Percentiles rank a stretch among this genome's conserved stretches.
These are phyloP conservation scores for Girardia tigrina DNA, from an alignment of 2,888 invertebrate genomes.

Conservation along the genomic window DNA sequence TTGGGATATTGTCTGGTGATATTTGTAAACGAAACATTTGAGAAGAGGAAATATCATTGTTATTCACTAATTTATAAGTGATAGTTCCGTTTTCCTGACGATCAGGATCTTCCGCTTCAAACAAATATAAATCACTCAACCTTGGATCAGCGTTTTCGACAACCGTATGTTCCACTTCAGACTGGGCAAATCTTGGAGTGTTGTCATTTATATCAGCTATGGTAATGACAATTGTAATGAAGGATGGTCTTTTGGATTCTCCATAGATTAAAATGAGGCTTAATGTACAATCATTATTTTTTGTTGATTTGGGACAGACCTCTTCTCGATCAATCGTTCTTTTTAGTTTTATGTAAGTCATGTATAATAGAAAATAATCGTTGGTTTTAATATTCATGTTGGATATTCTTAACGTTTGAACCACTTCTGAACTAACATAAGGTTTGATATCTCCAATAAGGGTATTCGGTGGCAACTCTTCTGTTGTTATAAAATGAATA, in stretches of 20 bases:
- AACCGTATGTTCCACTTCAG: neutral
- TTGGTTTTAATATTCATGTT: slow-evolving; percentile 8
- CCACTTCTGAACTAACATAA: neutral
- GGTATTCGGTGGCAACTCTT: neutral
- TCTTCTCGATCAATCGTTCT: neutral
- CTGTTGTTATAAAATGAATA: neutral
- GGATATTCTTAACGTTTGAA: neutral
- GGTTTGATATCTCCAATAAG: neutral
- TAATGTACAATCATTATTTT: neutral
- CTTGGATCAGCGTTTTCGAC: neutral
- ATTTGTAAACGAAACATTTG: neutral
- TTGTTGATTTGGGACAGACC: neutral
- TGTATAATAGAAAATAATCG: neutral
- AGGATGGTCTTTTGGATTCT: neutral
- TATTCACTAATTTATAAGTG: neutral
- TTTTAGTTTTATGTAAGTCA: neutral
- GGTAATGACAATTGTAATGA: neutral
- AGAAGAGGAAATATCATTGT: neutral
- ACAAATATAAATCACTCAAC: slow-evolving; percentile 5
- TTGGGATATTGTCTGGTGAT: neutral
- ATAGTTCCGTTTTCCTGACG: slow-evolving; percentile 1
- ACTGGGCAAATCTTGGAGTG: neutral
- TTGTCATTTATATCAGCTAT: neutral
- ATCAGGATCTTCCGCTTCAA: neutral
- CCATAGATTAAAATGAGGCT: neutral